A percentile compares a stretch with the other conserved stretches of the same genome.
Evolutionary conservation across 2,888 invertebrate species (phyloP).

Genomic region (Fragum whitleyi): DNA sequence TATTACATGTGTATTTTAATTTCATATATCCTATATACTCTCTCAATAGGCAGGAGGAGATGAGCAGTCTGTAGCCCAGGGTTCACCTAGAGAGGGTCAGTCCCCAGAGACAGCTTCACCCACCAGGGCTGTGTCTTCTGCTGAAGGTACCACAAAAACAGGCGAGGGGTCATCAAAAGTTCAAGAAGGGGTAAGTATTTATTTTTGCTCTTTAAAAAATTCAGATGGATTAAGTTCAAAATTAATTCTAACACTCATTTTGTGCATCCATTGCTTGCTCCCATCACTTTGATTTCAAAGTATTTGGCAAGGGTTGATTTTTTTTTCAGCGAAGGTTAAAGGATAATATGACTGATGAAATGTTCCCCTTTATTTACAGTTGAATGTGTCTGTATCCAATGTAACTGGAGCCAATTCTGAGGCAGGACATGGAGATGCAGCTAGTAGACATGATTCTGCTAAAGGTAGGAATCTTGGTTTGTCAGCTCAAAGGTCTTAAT

Average conservation of each 20-base stretch:
- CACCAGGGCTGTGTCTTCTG: constrained; percentile 76
- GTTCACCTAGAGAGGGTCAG: constrained; percentile 67
- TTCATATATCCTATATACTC: too few relatives aligned
- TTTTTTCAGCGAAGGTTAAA: too few relatives aligned
- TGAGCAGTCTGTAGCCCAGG: constrained; percentile 73
- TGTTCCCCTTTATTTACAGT: constrained; percentile 23
- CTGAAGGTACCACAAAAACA: constrained; percentile 75
- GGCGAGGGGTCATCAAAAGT: constrained; percentile 66
- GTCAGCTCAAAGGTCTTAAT: too few relatives aligned
- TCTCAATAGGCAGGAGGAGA: constrained; percentile 73
- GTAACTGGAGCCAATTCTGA: constrained; percentile 67
- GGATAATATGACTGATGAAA: too few relatives aligned
- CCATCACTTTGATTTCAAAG: too few relatives aligned
- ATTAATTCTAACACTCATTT: too few relatives aligned
- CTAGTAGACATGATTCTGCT: constrained; percentile 70
- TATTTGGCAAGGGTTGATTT: too few relatives aligned
- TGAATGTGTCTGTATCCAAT: constrained; percentile 64
- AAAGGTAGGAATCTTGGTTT: constrained; percentile 68
- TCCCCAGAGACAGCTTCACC: constrained; percentile 71
- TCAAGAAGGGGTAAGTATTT: constrained; percentile 56
- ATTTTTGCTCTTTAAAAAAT: not conserved
- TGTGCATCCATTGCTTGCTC: too few relatives aligned
- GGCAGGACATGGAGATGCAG: constrained; percentile 58
- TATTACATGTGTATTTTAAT: too few relatives aligned
- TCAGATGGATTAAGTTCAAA: too few relatives aligned